These are phyloP conservation scores for Magallana angulata DNA, from an alignment of 1,140 invertebrate species.

Conservation along the genomic window DNA sequence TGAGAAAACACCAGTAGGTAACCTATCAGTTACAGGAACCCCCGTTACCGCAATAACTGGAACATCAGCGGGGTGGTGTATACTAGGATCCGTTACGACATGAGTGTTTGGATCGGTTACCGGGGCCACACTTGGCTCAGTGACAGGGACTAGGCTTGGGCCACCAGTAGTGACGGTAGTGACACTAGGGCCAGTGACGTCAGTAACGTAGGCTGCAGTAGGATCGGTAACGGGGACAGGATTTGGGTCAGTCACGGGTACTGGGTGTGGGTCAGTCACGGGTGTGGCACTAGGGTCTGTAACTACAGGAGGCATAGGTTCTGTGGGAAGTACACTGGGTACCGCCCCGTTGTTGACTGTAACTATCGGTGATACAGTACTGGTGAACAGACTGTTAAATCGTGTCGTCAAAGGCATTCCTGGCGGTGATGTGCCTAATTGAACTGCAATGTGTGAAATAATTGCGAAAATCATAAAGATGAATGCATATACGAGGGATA, in stretches of 20 bases:
- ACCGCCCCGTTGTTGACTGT: background rate
- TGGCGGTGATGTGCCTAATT: background rate
- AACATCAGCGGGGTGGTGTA: background rate
- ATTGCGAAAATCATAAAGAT: too few relatives aligned
- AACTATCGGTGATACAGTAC: background rate
- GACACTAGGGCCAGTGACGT: background rate
- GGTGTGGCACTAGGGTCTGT: too few relatives aligned
- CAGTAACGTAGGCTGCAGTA: background rate
- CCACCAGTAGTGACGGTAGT: background rate
- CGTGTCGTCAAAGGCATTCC: background rate
- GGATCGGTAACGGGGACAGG: background rate
- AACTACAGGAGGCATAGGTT: too few relatives aligned
- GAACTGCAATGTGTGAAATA: constrained; percentile 8
- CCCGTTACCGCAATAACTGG: background rate
- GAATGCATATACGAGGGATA: too few relatives aligned
- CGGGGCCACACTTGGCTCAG: background rate
- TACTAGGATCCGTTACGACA: background rate
- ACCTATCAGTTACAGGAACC: background rate
- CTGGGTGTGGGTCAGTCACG: background rate
- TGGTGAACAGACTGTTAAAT: background rate
- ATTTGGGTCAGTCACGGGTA: background rate
- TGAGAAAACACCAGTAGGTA: background rate
- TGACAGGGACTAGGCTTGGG: background rate
- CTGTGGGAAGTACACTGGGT: background rate
- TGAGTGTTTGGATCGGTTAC: background rate